Base-by-base conservation (phyloP, 2,888 invertebrate genomes). In the Drosophila prolongata region DNA sequence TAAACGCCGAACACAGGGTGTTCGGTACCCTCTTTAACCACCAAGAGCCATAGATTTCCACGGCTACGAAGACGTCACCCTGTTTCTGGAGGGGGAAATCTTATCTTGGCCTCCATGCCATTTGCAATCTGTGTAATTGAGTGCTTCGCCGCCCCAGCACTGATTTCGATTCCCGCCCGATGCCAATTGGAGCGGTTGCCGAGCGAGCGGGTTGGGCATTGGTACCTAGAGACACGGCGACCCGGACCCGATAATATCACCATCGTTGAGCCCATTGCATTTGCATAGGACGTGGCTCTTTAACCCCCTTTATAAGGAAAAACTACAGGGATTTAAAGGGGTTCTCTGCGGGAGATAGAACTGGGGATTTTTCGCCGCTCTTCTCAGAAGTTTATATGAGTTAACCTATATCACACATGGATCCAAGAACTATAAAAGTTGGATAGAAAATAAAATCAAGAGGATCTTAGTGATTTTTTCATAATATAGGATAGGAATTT, bases 121-220 rank as follows among this genome's bases (percentile, higher is more conserved):
- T 49, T 67, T 65, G 70, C 79, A 87, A 81, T 87, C 81, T 80
- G 68, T 70, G 76, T 75, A 84, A 81, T 82, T 87, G 78, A 79
- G 66, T 75, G 75, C 68, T 70, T 72, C 64, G 61, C 62, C 55
- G 64, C 55, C 43, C 35, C 37, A 30, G 68, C 68, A 68, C 54
- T 50, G 70, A 53, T 71, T 71, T 38, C 52, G 5, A 30, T 19
- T 49, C 49, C 16, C 49, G 34, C 46, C 46, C 46, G 27, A 30
- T 30, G 46, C 27, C n/a, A 30, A 30, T 9, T 47, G 14, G 47
- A 30, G 14, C 49, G 34, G 55, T 62, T 61, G 44, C 54, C 60
- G 64, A 64, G 53, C 46, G 50, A 27, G 2, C 38, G 11, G 16
- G 11, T 35, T 47, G n/a, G 27, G 8, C 42, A 19, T 9, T 19